Base-by-base conservation (phyloP, 2,888 invertebrate species). In the Ormyrus thymus region DNA sequence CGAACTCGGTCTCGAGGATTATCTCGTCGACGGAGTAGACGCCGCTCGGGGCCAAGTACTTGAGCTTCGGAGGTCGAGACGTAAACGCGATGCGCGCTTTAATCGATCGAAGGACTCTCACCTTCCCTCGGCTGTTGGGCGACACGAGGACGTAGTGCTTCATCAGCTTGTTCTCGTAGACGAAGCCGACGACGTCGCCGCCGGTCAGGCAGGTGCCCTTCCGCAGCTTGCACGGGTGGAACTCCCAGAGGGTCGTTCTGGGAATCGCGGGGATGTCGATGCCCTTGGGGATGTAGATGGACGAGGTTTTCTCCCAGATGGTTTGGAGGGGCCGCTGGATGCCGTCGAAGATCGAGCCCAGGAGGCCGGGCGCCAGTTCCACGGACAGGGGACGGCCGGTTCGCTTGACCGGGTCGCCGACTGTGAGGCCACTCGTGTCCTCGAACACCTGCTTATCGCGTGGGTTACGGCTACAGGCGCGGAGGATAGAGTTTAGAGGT, bases 241-340 rank as follows among this genome's bases (percentile, higher is more conserved):
- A 99, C 84, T 99, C 98, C 99, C 99, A 99, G 83, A 93, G 91
- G 74, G 91, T 90, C 5, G 93, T 93, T 65, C 97, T 92, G 8
- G 95, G 95, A 79, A 99, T 91, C 70, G 96, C 93, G 10, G 97
- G 97, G 76, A 96, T 94, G 90, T 97, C 98, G 69, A 99, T 94
- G 90, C 98, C 98, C 92, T 97, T 98, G 62, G 99, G 99, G 91
- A 99, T 98, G 93, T 98, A 99, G 91, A 99, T 98, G 90, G 97
- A 97, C 88, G 95, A 3, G 97, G 96, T 84, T 97, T 90, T 87
- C 96, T 96, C 48, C 87, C 95, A 93, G 90, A 99, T 99, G 91
- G 97, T 97, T 91, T 95, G 97, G 87, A 99, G 91, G 0, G 98
- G 99, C 86, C 99, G 95, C 91, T 99, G 99, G 91, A 99, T 99